phyloP scores from a whole-genome alignment of 1,140 invertebrate genomes.

The Solenopsis invicta region DNA sequence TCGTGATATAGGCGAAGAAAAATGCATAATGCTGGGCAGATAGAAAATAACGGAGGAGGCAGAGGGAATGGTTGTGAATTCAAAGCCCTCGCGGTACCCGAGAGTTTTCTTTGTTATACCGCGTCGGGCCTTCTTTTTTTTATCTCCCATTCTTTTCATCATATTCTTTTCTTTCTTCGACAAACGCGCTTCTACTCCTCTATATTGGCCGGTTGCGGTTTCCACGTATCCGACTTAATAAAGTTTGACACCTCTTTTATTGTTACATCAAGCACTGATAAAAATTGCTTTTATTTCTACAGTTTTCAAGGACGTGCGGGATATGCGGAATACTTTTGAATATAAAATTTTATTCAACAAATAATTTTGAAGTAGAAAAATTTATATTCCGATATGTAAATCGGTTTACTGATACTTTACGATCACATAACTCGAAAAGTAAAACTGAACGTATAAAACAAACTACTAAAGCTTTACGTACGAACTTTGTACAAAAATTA shows the following conservation, averaged over 20 bases:
- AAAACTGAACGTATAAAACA: not conserved
- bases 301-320: not conserved
- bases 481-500: not conserved
- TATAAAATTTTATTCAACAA: not conserved
- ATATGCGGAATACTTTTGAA: not conserved
- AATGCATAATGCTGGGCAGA: slow-evolving; percentile 49
- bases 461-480: not conserved
- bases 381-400: not conserved
- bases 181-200: slow-evolving; percentile 31
- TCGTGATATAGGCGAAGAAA: slow-evolving; percentile 51
- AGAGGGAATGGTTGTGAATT: slow-evolving; percentile 58
- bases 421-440: not conserved
- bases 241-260: slow-evolving; percentile 59
- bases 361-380: not conserved
- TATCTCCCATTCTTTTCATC: slow-evolving; percentile 65
- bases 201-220: slow-evolving; percentile 42
- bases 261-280: slow-evolving; percentile 12
- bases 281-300: not conserved
- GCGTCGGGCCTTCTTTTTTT: slow-evolving; percentile 46
- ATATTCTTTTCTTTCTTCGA: slow-evolving; percentile 41
- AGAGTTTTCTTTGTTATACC: slow-evolving; percentile 71
- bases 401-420: not conserved
- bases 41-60: slow-evolving; percentile 25
- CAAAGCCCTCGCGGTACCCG: slow-evolving; percentile 40
- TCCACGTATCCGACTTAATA: slow-evolving; percentile 70